Evolutionary conservation across 2,888 invertebrate genomes (phyloP), one percentile per base, ranked within the genome.

Genomic region (Ichneumoninae sp.): DNA sequence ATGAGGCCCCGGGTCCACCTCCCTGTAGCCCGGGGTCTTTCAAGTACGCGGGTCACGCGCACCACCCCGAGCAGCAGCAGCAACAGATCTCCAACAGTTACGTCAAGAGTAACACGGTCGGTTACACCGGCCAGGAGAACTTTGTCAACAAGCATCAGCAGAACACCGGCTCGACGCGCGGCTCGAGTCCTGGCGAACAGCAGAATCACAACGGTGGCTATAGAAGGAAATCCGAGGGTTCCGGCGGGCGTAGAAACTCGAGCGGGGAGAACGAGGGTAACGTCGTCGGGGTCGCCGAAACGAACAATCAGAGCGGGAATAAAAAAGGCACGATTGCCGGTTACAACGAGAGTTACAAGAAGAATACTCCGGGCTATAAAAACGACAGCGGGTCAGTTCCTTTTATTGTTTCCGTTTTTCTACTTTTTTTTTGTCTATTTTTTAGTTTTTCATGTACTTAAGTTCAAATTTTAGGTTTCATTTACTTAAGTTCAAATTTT

Each of bases 301-400:
- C 83, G 78, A 82, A 86, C 84, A 88, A 88, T 83, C 90, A 87
- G 80, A 86, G 84, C 78, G 84, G 84, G 82, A 79, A 84, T 72
- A 92, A 91, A 88, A 91, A 91, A 77, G 82, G 86, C 90, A 85
- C 90, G 86, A 86, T 89, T 91, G 86, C 92, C 91, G 87, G 89
- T 90, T 92, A 93, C 92, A 92, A 91, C 91, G 92, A 93, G 78
- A 88, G 90, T 85, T 91, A 92, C 91, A 93, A 93, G 88, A 93
- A 93, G 88, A 93, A 93, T 91, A 91, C 93, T 89, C 89, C 93
- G 80, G 91, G 93, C 44, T 93, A 93, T 86, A 93, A 93, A 86
- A 93, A 93, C 88, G 93, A 93, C 89, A 93, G 93, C 90, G 93
- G 93, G 93, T 93, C 82, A 87, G 88, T 77, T 47, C 26, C 40